Conservation (phyloP, 2,888 invertebrate species). For the Dioctria rufipes region DNA sequence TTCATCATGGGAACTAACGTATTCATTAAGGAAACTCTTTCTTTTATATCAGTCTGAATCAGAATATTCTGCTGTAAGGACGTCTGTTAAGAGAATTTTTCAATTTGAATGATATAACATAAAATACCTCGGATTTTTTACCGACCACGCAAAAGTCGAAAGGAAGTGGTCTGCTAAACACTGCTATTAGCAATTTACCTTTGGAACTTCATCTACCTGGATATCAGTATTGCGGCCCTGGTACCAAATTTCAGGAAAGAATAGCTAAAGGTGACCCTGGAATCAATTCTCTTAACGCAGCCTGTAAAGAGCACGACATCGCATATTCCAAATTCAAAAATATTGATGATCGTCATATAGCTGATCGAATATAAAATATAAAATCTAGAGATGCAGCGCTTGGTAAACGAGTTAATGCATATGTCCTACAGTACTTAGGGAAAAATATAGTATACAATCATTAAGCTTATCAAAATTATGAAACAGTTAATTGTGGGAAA, state of each 20-base stretch:
- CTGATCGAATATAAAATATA: too few species aligned
- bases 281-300: slow-evolving; percentile 61
- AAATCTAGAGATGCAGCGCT: background rate
- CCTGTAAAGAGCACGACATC: too few species aligned
- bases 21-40: too few species aligned
- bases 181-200: slow-evolving; percentile 56
- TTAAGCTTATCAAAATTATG: slow-evolving; percentile 62
- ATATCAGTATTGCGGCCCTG: too few species aligned
- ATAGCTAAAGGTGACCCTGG: slow-evolving; percentile 61
- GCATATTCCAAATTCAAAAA: too few species aligned
- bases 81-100: too few species aligned
- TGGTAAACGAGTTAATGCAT: too few species aligned
- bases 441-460: slow-evolving; percentile 44
- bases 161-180: slow-evolving; percentile 39
- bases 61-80: too few species aligned
- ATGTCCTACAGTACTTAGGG: background rate
- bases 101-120: too few species aligned
- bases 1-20: too few species aligned
- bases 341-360: too few species aligned
- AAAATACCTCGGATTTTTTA: background rate
- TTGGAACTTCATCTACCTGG: slow-evolving; percentile 32
- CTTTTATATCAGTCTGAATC: too few species aligned
- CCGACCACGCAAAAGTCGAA: background rate
- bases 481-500: slow-evolving; percentile 64
- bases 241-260: slow-evolving; percentile 38